Conservation (phyloP, 2,113 vertebrate genomes). For the Hydrochoerus hydrochaeris region DNA sequence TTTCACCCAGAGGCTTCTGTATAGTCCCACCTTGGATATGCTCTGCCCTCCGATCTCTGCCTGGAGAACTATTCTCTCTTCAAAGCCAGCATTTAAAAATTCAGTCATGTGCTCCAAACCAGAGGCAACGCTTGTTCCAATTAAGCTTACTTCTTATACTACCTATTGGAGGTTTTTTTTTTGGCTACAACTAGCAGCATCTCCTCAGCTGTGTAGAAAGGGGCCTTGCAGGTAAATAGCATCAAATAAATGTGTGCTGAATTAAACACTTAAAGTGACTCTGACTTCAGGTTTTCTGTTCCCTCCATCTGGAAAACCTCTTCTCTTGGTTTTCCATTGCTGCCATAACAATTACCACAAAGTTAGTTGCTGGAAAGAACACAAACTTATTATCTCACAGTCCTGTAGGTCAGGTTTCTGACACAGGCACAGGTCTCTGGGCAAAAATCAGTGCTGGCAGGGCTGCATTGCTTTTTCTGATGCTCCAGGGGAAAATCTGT, state of each 20-base stretch:
- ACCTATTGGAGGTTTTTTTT: background rate
- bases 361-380: background rate
- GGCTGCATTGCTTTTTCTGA: background rate
- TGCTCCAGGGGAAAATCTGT: background rate
- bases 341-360: background rate
- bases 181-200: background rate
- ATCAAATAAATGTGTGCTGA: background rate
- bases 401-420: background rate
- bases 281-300: background rate
- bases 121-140: background rate
- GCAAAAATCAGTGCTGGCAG: background rate
- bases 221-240: background rate
- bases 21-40: background rate
- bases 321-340: background rate
- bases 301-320: background rate
- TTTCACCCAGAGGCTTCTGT: background rate
- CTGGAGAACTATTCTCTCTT: background rate
- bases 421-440: background rate
- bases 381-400: background rate
- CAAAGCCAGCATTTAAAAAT: slow-evolving; percentile 39
- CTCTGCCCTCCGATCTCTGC: background rate
- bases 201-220: background rate
- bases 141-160: background rate
- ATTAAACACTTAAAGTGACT: background rate
- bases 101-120: background rate